These are phyloP conservation scores for Cetonia aurata DNA, from an alignment of 2,888 invertebrate genomes.

Conservation along the genomic window DNA sequence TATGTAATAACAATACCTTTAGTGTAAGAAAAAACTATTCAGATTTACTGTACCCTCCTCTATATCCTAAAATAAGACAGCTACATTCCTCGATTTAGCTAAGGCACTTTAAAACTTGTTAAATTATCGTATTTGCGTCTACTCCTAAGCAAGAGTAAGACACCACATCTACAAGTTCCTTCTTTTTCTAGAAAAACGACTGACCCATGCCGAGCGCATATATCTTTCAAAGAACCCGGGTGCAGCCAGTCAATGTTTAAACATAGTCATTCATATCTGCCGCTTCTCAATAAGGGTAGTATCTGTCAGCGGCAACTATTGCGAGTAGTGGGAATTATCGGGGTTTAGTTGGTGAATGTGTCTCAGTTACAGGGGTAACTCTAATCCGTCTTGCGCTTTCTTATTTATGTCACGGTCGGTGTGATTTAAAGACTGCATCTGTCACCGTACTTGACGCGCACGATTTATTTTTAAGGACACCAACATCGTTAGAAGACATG, in stretches of 20 bases:
- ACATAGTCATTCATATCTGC: slow-evolving; percentile 38
- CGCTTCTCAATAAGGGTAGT: slow-evolving; percentile 37
- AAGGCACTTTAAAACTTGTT: too few relatives aligned
- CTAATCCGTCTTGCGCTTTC: slow-evolving; percentile 2
- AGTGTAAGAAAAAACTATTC: too few relatives aligned
- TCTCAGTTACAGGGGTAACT: slow-evolving; percentile 3
- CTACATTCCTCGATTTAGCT: too few relatives aligned
- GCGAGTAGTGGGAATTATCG: slow-evolving; percentile 35
- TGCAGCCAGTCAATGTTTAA: slow-evolving; percentile 10
- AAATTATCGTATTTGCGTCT: too few relatives aligned
- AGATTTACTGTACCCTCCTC: too few relatives aligned
- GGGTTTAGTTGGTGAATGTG: slow-evolving; percentile 30
- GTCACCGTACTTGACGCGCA: slow-evolving; percentile 12
- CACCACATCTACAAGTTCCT: background rate
- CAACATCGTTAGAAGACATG: background rate
- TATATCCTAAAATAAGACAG: too few relatives aligned
- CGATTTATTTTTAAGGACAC: slow-evolving; percentile 21
- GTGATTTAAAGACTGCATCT: slow-evolving; percentile 34
- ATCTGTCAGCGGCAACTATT: slow-evolving; percentile 39
- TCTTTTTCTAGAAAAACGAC: background rate
- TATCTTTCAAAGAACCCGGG: background rate
- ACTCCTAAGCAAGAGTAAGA: too few relatives aligned
- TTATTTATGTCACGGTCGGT: slow-evolving; percentile 10
- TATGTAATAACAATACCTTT: too few relatives aligned
- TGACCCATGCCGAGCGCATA: background rate